Evolutionary conservation across 2,888 invertebrate species (phyloP), one percentile per base, ranked within the genome.

Genomic region (Pachycephus smyrnensis): DNA sequence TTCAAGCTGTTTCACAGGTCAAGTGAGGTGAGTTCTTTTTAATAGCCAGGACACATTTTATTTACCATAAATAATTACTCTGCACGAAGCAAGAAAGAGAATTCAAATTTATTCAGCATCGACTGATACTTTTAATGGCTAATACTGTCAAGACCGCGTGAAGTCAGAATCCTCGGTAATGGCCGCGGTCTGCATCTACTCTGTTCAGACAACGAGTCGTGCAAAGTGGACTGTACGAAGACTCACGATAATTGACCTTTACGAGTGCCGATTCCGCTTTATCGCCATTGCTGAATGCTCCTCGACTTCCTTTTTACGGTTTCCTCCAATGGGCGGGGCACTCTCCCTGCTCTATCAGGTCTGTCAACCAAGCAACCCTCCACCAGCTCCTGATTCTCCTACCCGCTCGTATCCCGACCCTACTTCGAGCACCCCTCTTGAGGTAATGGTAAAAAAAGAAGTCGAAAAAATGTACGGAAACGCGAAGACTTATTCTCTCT

Each of bases 251-350:
- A 40, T 55, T 55, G 55, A 55, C 55, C 55, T 55, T 55, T 55
- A 55, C 55, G 23, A 55, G 55, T 55, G 55, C 23, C 55, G 55
- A 55, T 55, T 55, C 55, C 77, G 78, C 77, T 80, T 80, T 81
- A 80, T 82, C 82, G 82, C 82, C 82, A 82, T 82, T 80, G 75
- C 77, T 80, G 82, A 80, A 82, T 73, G 68, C 36, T 36, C 74
- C 11, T 30, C 23, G 36, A 69, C 77, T 78, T 76, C 85, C 32
- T 81, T 82, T 79, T 80, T 81, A 68, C 40, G 83, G 82, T 82
- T 86, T 83, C 85, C 84, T 79, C 82, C 82, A 83, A 87, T 89
- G 88, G 88, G 88, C 89, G 88, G 88, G 87, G 88, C 84, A 83
- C 84, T 73, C 15, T 55, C 68, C 36, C 68, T 69, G 37, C 77